phyloP scores from a whole-genome alignment of 2,888 invertebrate species.

The Amphimallon solstitiale region DNA sequence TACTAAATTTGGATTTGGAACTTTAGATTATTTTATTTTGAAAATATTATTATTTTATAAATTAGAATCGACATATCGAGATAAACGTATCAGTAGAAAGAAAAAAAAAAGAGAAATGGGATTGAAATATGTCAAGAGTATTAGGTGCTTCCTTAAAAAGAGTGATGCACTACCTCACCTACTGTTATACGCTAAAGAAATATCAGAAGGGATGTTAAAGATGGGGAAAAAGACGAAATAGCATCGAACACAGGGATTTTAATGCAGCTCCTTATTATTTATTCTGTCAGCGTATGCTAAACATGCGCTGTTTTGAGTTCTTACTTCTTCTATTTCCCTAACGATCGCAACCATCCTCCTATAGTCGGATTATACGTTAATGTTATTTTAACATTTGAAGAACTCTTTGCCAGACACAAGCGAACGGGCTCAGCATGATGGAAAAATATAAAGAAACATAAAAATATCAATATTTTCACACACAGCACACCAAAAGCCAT shows the following conservation, averaged over 20 bases:
- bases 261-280: constrained; percentile 40
- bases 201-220: background rate
- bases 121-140: too few species aligned
- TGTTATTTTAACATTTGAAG: constrained; percentile 37
- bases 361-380: constrained; percentile 33
- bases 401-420: constrained; percentile 13
- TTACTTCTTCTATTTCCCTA: constrained; percentile 40
- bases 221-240: constrained; percentile 18
- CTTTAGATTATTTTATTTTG: too few species aligned
- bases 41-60: too few species aligned
- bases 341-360: constrained; percentile 22
- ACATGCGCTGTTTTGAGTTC: constrained; percentile 40
- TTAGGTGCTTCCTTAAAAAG: background rate
- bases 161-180: constrained; percentile 9
- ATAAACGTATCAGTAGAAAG: too few species aligned
- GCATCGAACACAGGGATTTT: constrained; percentile 31
- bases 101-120: too few species aligned
- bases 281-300: constrained; percentile 39
- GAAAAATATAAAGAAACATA: constrained; percentile 20
- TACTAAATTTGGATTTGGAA: too few species aligned
- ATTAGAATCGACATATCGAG: too few species aligned
- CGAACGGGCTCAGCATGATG: constrained; percentile 14
- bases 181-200: constrained; percentile 6
- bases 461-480: constrained; percentile 31
- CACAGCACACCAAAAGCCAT: constrained; percentile 11